Evolutionary conservation across 1,140 invertebrate genomes (phyloP), one percentile per base, ranked within the genome.

Genomic region (Halyomorpha halys): DNA sequence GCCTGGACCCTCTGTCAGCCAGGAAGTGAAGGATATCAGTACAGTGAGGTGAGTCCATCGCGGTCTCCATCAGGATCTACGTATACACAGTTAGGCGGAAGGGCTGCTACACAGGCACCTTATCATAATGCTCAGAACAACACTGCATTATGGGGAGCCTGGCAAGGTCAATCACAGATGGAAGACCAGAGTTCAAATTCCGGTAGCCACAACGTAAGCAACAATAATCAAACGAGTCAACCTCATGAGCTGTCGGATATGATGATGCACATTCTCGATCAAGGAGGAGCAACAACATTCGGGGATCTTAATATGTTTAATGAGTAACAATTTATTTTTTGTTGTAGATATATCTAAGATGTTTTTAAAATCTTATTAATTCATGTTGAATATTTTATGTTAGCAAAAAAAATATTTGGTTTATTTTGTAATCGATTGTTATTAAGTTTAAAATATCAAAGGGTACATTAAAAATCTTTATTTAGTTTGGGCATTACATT

Each of bases 301-400:
- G 91, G 94, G 76, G 93, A 97, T 75, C 81, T 97, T 66, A 81
- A 82, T 63, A 97, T 97, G 91, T 97, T 97, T 73, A 94, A 89
- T 73, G 65, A 66, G 49, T 66, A 64, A 27, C 14, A 27, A 15
- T 56, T 49, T 39, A 11, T 39, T 11, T 39, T 39, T 39, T 39
- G 34, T 39, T 39, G 34, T 39, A 39, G 34, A 39, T 39, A 39
- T 39, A 39, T 39, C 34, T 30, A 30, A 30, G 8, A 30, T 30
- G 27, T 30, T 30, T 30, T 39, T 39, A 39, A 39, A 39, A 39
- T 6, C 34, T 11, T 39, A 39, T 39, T 39, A 11, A 39, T 11
- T 39, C 34, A 39, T 39, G 34, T 39, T 39, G 34, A 13, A 39
- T 39, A 39, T 39, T 39, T 39, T 13, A 1, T 39, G 34, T 3